Percentiles rank a stretch among this genome's conserved stretches.
Conservation (phyloP, 2,797 vertebrate species). For the Cynopterus sphinx region DNA sequence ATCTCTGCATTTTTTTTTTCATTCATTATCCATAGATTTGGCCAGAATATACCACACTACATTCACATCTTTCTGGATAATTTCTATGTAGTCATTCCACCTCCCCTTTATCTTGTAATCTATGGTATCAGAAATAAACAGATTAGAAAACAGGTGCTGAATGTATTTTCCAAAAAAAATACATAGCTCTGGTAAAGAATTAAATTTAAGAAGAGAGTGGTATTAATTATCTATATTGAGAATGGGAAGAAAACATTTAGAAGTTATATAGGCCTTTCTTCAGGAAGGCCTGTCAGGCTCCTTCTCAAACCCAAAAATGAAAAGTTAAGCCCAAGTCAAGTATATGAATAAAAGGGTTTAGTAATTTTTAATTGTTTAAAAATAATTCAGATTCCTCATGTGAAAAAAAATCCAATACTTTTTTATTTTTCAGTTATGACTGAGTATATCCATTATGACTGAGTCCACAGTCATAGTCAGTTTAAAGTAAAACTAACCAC, state of each 20-base stretch:
- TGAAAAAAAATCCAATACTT: neutral
- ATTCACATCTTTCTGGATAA: constrained; percentile 55
- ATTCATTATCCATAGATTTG: constrained; percentile 59
- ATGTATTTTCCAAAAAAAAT: constrained; percentile 24
- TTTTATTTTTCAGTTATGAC: neutral
- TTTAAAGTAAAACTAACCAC: neutral
- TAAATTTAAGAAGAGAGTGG: neutral
- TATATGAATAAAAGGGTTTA: neutral
- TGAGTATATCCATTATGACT: neutral
- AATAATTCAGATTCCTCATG: neutral
- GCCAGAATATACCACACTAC: neutral
- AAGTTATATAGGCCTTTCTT: neutral
- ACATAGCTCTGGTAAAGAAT: neutral
- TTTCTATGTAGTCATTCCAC: constrained; percentile 27
- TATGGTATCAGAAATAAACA: neutral
- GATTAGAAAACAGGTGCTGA: neutral
- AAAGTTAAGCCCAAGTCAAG: neutral
- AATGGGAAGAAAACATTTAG: neutral
- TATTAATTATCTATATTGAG: neutral
- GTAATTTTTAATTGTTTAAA: neutral
- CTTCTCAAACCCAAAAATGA: neutral
- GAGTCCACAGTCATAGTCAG: neutral
- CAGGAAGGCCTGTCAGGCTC: neutral
- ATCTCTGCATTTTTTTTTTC: constrained; percentile 35
- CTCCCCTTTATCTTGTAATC: constrained; percentile 27